Evolutionary conservation across 2,113 vertebrate genomes (phyloP).

Genomic region (Pachyramphus minor): DNA sequence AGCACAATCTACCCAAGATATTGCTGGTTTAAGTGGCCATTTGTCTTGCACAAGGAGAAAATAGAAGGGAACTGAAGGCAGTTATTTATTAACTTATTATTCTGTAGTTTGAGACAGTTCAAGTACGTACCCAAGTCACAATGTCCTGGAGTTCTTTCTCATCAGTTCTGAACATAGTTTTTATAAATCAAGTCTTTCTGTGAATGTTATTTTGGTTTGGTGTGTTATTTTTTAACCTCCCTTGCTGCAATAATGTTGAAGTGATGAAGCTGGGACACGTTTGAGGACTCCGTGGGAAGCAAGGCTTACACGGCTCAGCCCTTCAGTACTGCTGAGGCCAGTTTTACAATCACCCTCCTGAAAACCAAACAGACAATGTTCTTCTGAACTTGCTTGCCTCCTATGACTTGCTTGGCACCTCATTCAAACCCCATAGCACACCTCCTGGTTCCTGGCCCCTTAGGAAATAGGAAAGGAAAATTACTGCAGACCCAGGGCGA

Average conservation of each 20-base stretch:
- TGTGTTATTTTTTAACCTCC: not conserved
- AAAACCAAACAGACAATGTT: not conserved
- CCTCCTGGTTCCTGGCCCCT: not conserved
- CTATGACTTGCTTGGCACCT: not conserved
- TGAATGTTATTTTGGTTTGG: not conserved
- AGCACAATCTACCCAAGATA: not conserved
- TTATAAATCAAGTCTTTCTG: not conserved
- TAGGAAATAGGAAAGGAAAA: not conserved
- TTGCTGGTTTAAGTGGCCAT: not conserved
- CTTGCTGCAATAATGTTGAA: not conserved
- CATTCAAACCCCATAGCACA: not conserved
- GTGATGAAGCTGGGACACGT: not conserved
- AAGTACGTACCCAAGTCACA: not conserved
- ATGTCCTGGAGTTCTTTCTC: not conserved
- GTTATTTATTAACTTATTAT: not conserved
- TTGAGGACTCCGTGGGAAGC: not conserved
- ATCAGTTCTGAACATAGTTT: not conserved
- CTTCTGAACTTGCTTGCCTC: not conserved
- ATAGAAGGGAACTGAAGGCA: not conserved
- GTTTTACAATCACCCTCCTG: not conserved
- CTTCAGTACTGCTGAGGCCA: not conserved
- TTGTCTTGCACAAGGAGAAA: not conserved
- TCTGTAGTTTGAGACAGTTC: not conserved
- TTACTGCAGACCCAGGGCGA: rapidly evolving
- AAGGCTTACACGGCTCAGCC: not conserved